A percentile compares a stretch with the other conserved stretches of the same genome.
These are phyloP conservation scores for Prosopocoilus inquinatus DNA, from an alignment of 2,888 invertebrate species.

Conservation along the genomic window DNA sequence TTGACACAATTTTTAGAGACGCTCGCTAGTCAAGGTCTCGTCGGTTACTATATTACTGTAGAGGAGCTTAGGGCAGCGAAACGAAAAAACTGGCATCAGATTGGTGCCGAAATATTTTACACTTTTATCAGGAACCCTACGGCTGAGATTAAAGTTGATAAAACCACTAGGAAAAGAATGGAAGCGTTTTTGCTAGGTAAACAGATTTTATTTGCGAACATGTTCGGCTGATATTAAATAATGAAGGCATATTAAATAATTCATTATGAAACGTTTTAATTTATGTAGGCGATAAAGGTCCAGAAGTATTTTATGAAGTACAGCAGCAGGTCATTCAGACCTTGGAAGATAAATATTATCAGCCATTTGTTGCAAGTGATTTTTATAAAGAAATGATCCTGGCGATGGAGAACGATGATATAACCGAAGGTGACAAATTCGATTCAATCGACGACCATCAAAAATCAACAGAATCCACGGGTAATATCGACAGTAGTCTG, in stretches of 20 bases:
- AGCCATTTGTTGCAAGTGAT: conserved; percentile 83
- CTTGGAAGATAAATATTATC: conserved; percentile 84
- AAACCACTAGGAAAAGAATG: conserved; percentile 77
- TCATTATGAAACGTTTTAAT: background rate
- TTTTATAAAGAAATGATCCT: conserved; percentile 73
- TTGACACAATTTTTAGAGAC: conserved; percentile 80
- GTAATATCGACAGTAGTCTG: conserved; percentile 53
- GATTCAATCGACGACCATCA: conserved; percentile 56
- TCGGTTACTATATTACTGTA: conserved; percentile 84
- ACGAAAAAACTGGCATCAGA: conserved; percentile 76
- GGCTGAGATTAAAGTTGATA: conserved; percentile 80
- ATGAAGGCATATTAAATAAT: background rate
- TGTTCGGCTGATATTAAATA: too few relatives aligned
- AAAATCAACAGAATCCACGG: conserved; percentile 56
- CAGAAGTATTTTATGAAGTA: conserved; percentile 84
- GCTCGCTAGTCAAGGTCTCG: conserved; percentile 77
- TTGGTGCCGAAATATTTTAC: conserved; percentile 90
- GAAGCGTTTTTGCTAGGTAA: conserved; percentile 73
- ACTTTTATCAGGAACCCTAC: conserved; percentile 81
- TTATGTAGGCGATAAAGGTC: conserved; percentile 72
- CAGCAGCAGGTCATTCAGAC: conserved; percentile 77
- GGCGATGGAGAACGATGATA: conserved; percentile 61
- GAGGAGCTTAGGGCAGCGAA: conserved; percentile 79
- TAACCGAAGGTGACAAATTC: conserved; percentile 48
- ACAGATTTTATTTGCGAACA: too few relatives aligned